phyloP scores from a whole-genome alignment of 2,888 invertebrate species.

The Agrochola macilenta region DNA sequence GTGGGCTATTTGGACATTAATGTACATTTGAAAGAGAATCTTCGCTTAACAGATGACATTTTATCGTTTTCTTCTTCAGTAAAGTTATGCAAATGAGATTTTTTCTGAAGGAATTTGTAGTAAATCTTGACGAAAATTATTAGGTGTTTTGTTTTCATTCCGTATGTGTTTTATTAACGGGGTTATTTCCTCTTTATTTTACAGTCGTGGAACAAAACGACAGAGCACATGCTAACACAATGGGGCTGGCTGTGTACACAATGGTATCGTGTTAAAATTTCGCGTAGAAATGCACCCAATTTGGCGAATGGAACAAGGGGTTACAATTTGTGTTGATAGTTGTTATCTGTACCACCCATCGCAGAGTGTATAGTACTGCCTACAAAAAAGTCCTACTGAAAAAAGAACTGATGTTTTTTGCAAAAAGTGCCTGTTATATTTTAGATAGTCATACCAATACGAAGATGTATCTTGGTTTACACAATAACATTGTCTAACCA shows the following conservation, averaged over 20 bases:
- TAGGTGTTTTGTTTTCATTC: conserved; percentile 46
- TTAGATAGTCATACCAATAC: background rate
- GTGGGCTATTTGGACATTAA: conserved; percentile 60
- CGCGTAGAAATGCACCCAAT: conserved; percentile 87
- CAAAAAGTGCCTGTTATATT: background rate
- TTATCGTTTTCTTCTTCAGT: conserved; percentile 52
- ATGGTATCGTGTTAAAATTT: conserved; percentile 84
- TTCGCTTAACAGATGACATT: conserved; percentile 52
- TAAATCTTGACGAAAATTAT: conserved; percentile 38
- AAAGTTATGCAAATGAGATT: conserved; percentile 54
- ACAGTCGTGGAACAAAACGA: conserved; percentile 25
- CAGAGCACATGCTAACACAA: conserved; percentile 69
- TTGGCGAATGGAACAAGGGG: conserved; percentile 86
- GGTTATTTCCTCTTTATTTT: conserved; percentile 36
- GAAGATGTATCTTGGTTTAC: background rate
- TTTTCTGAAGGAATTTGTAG: conserved; percentile 51
- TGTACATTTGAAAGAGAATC: conserved; percentile 58
- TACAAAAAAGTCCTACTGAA: conserved; percentile 70
- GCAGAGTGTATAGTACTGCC: conserved; percentile 77
- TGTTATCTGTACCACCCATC: conserved; percentile 86
- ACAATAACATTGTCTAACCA: background rate
- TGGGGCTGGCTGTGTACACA: conserved; percentile 76
- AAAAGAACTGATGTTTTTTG: background rate
- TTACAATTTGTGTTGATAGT: conserved; percentile 88
- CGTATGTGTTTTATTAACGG: conserved; percentile 33